Conservation (phyloP, 2,113 vertebrate genomes). For the Atherinomorus stipes region DNA sequence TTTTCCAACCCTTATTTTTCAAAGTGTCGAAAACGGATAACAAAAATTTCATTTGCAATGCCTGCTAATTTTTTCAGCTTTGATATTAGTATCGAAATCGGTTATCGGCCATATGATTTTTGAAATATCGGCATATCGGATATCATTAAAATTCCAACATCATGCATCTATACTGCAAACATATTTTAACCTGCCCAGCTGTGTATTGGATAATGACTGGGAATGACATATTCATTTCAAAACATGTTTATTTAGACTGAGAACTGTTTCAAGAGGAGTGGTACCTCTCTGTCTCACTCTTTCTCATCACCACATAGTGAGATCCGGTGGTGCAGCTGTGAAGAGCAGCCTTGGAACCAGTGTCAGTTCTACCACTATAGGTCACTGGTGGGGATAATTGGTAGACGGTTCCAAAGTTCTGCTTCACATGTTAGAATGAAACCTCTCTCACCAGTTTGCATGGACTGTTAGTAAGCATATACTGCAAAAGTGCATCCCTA, state of each 20-base stretch:
- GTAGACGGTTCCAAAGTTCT: conserved; percentile 54
- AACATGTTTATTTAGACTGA: conserved; percentile 5
- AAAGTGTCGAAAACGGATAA: no score
- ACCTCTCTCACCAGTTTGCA: conserved; percentile 12
- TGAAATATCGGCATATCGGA: no score
- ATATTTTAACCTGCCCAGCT: no score
- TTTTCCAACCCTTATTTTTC: no score
- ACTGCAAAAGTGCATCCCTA: not conserved
- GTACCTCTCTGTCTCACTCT: not conserved
- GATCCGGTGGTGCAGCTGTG: conserved; percentile 12
- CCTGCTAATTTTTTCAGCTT: no score
- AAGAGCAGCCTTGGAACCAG: conserved; percentile 27
- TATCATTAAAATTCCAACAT: no score
- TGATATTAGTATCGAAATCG: no score
- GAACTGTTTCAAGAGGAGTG: conserved; percentile 18
- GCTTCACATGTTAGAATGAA: conserved; percentile 36
- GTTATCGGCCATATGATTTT: no score
- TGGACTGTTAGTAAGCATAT: not conserved
- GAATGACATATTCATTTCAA: not conserved
- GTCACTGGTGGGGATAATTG: conserved; percentile 71
- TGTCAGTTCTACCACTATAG: conserved; percentile 42
- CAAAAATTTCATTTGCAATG: no score
- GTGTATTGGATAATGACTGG: no score
- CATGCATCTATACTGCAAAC: no score
- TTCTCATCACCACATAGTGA: conserved; percentile 2